Conservation (phyloP, 2,888 invertebrate species). For the Pherbina coryleti region DNA sequence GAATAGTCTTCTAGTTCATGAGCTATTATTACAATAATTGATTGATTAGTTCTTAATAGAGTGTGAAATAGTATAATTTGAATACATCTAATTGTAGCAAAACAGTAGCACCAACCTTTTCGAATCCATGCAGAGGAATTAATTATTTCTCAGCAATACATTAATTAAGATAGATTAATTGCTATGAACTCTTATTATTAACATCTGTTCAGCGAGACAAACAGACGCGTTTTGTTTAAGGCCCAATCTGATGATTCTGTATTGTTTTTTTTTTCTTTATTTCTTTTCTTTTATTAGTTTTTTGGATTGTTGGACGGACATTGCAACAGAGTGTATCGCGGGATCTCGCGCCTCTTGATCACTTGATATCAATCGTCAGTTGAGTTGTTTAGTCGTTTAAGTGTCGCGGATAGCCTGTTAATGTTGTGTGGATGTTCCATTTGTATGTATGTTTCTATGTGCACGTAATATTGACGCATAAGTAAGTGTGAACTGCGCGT, state of each 20-base stretch:
- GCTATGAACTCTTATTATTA: not conserved
- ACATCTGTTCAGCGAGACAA: constrained; percentile 9
- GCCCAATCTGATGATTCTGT: constrained; percentile 7
- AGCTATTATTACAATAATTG: not conserved
- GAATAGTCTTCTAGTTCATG: not conserved
- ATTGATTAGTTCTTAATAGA: not conserved
- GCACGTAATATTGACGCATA: not conserved
- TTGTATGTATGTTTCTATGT: not conserved
- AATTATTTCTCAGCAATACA: not conserved
- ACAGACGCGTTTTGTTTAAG: constrained; percentile 24
- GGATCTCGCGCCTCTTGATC: constrained; percentile 21
- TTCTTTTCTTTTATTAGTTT: not conserved
- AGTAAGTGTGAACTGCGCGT: constrained; percentile 29
- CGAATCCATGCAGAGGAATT: not conserved
- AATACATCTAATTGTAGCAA: not conserved
- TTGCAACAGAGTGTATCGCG: not conserved
- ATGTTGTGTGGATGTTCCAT: not conserved
- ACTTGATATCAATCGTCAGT: constrained; percentile 25
- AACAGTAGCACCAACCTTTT: not conserved
- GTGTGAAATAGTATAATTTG: not conserved
- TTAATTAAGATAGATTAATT: not conserved
- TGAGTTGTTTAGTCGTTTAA: constrained; percentile 35
- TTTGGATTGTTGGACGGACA: not conserved
- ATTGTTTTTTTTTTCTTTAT: not conserved
- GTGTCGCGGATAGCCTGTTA: constrained; percentile 19